A percentile compares a stretch with the other conserved stretches of the same genome.
Evolutionary conservation across 2,888 invertebrate species (phyloP).

Genomic region (Metellina segmentata): DNA sequence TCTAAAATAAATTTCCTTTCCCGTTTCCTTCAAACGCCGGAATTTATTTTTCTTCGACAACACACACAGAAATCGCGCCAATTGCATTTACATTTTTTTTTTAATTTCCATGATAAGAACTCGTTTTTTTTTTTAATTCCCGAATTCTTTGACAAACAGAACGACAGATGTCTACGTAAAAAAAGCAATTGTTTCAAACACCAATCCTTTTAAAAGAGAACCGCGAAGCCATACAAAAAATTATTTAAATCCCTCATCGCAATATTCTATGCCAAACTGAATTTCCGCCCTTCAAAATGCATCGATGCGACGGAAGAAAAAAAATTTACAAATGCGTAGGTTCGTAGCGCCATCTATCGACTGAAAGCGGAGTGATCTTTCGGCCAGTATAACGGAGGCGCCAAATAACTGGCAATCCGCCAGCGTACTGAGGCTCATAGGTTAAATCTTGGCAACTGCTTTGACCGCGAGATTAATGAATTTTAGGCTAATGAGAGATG

Average conservation of each 20-base stretch:
- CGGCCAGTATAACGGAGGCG: slow-evolving; percentile 16
- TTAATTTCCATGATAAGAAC: too few relatives aligned
- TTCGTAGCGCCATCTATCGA: slow-evolving; percentile 51
- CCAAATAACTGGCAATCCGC: slow-evolving; percentile 60
- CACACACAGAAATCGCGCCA: neutral
- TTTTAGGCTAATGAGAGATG: slow-evolving; percentile 68
- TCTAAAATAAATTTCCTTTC: neutral
- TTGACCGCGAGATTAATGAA: slow-evolving; percentile 68
- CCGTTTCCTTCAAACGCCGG: neutral
- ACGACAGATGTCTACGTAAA: neutral
- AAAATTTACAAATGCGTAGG: neutral
- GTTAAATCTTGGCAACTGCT: slow-evolving; percentile 73
- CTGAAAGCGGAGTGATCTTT: slow-evolving; percentile 17
- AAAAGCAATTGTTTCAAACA: neutral
- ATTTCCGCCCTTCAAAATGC: neutral
- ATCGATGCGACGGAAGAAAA: neutral
- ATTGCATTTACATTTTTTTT: neutral
- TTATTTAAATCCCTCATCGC: neutral
- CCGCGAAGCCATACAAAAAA: neutral
- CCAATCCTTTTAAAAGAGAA: neutral
- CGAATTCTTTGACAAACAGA: neutral
- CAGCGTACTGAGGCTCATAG: slow-evolving; percentile 49
- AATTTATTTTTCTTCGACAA: neutral
- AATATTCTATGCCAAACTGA: neutral
- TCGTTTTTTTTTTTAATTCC: neutral